phyloP scores from a whole-genome alignment of 2,113 vertebrate species.

The Plecotus auritus region DNA sequence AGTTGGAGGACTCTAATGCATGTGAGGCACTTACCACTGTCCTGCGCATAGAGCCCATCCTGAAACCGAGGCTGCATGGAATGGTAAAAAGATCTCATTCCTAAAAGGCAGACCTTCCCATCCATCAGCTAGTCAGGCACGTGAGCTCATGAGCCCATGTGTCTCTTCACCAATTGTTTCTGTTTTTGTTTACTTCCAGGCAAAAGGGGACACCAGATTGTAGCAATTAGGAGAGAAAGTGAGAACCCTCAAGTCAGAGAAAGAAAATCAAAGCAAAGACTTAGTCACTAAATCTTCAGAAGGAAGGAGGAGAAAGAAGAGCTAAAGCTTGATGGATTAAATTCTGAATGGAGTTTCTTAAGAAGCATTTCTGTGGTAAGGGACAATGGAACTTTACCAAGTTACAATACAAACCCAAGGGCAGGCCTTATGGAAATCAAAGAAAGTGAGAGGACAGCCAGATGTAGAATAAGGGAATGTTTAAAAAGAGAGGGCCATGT shows the following conservation, averaged over 20 bases:
- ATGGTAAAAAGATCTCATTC: background rate
- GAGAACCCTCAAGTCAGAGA: constrained; percentile 63
- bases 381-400: constrained; percentile 47
- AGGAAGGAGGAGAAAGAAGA: constrained; percentile 42
- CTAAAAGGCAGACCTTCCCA: background rate
- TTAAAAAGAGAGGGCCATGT: constrained; percentile 65
- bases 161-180: constrained; percentile 53
- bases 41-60: background rate
- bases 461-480: constrained; percentile 76
- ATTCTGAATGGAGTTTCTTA: constrained; percentile 61
- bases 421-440: constrained; percentile 72
- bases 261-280: constrained; percentile 65
- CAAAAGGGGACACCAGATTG: constrained; percentile 66
- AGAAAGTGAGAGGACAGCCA: constrained; percentile 53
- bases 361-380: constrained; percentile 70
- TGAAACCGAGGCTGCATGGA: background rate
- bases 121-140: background rate
- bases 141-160: background rate
- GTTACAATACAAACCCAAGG: constrained; percentile 70
- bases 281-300: constrained; percentile 48
- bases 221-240: constrained; percentile 67
- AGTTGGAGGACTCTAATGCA: background rate
- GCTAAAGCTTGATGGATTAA: constrained; percentile 50
- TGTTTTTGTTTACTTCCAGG: constrained; percentile 67
- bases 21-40: background rate